These are phyloP conservation scores for Hoplodrina ambigua DNA, from an alignment of 2,888 invertebrate species.

Conservation along the genomic window DNA sequence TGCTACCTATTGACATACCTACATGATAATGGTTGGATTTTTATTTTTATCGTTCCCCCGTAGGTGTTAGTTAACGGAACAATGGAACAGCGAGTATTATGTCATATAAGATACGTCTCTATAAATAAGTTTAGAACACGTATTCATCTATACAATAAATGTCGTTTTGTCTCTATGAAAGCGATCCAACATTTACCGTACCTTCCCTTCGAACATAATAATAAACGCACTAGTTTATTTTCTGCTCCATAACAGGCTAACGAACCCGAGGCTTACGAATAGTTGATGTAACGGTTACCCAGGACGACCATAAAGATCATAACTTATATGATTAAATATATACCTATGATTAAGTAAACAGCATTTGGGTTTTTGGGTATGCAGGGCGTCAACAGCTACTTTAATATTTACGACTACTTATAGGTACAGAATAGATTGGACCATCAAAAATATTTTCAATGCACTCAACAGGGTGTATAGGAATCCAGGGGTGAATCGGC, in stretches of 20 bases:
- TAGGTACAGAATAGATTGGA: no score
- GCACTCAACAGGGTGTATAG: no score
- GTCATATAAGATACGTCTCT: slow-evolving; percentile 15
- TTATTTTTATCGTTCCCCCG: slow-evolving; percentile 41
- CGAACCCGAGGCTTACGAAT: neutral
- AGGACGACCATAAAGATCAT: slow-evolving; percentile 15
- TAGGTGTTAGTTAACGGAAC: slow-evolving; percentile 41
- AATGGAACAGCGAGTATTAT: slow-evolving; percentile 23
- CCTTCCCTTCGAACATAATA: slow-evolving; percentile 7
- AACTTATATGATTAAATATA: slow-evolving; percentile 12
- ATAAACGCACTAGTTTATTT: slow-evolving; percentile 13
- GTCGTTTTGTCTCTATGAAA: neutral
- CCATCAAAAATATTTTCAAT: no score
- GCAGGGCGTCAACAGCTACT: no score
- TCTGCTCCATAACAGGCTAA: slow-evolving; percentile 21
- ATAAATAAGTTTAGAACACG: slow-evolving; percentile 6
- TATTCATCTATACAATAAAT: slow-evolving; percentile 6
- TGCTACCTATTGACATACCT: slow-evolving; percentile 33
- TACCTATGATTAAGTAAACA: neutral
- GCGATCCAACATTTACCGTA: slow-evolving; percentile 5
- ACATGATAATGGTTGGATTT: slow-evolving; percentile 4
- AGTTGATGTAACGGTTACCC: slow-evolving; percentile 9
- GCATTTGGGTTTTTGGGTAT: neutral
- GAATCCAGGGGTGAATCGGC: no score
- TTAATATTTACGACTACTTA: no score